Evolutionary conservation across 2,888 invertebrate genomes (phyloP), one percentile per base, ranked within the genome.

Genomic region (Coremacera marginata): DNA sequence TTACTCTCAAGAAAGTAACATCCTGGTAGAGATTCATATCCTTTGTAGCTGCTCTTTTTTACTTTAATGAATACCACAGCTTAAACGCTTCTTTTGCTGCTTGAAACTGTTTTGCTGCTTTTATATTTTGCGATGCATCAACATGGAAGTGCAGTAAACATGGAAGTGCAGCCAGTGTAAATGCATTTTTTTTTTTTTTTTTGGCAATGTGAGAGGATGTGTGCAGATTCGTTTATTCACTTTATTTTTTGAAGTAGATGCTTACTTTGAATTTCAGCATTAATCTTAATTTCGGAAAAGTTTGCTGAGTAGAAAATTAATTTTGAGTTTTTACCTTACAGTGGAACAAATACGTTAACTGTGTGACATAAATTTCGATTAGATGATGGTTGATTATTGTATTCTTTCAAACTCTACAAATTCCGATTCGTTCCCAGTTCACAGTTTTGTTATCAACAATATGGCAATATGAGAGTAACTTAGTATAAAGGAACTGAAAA

Each of bases 11-110:
- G 22, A 22, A 55, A 55, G 4, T 19, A 55, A 19, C 19, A 22
- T 19, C 55, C 9, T 55, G 19, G 7, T 19, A 22, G 19, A 55
- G n/a, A 55, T 55, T 55, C 19, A 19, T 55, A 27, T 62, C 62
- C 62, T 27, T 22, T 27, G 16, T 62, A 14, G 11, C n/a, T 60
- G 19, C n/a, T 51, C 49, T 63, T 51, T 62, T 31, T 27, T 55
- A 44, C n/a, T 73, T 73, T 63, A 52, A 9, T 51, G 22, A 34
- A 74, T 27, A 65, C 74, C 74, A 55, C 74, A 74, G 14, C 65
- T 67, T 57, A 67, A 67, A 55, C 55, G 31, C 44, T 14, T 2
- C 34, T 22, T 71, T 57, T 19, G 22, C 34, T 71, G 3, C 22
- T 70, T 16, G 14, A 16, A 49, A 11, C 31, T 2, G 49, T 70